These are phyloP conservation scores for Alauda arvensis DNA, from an alignment of 2,797 vertebrate genomes.

Conservation along the genomic window DNA sequence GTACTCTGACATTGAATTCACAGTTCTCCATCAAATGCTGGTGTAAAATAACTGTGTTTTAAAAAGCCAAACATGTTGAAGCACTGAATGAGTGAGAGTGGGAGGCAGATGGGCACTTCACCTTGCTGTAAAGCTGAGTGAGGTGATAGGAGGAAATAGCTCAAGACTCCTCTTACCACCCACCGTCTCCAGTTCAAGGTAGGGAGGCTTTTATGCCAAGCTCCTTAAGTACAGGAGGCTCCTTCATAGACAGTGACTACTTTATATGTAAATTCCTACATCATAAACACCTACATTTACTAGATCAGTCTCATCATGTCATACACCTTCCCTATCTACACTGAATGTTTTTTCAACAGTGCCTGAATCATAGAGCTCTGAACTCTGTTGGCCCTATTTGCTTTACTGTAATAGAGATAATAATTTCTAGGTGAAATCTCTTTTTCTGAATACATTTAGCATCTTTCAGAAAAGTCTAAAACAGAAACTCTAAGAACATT, in stretches of 20 bases:
- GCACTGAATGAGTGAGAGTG: not conserved
- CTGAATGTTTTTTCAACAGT: not conserved
- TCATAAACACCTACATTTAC: not conserved
- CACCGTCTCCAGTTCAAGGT: not conserved
- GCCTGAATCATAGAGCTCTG: not conserved
- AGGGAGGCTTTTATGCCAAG: not conserved
- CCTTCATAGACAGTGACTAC: not conserved
- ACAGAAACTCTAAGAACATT: conserved; percentile 32
- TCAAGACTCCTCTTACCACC: not conserved
- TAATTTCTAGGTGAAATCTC: conserved; percentile 5
- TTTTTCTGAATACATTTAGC: conserved; percentile 12
- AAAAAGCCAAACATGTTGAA: not conserved
- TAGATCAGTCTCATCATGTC: not conserved
- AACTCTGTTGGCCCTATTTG: not conserved
- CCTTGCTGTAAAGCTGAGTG: not conserved
- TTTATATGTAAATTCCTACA: not conserved
- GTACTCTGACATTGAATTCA: not conserved
- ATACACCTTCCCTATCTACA: not conserved
- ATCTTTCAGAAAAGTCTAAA: conserved; percentile 21
- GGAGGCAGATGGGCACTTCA: not conserved
- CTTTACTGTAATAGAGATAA: not conserved
- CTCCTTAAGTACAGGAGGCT: not conserved
- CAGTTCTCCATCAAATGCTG: not conserved
- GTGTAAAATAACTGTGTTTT: not conserved
- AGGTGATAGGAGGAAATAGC: not conserved